These are phyloP conservation scores for Neelides sp. DNA, from an alignment of 1,140 invertebrate species.

Conservation along the genomic window DNA sequence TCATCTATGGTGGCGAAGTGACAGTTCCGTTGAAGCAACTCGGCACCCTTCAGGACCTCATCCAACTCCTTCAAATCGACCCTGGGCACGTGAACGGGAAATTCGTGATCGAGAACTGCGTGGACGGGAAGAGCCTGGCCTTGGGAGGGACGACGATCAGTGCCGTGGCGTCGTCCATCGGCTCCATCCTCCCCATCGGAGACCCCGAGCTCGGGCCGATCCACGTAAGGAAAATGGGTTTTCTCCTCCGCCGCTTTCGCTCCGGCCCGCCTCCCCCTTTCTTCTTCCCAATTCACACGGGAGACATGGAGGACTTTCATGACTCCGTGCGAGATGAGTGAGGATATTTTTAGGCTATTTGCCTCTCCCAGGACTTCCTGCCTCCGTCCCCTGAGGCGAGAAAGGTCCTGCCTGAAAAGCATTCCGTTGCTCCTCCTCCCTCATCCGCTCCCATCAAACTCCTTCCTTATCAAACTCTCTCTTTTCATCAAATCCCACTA, in stretches of 20 bases:
- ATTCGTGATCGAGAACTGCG: constrained; percentile 30
- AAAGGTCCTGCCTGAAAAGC: no score
- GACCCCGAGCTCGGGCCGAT: background rate
- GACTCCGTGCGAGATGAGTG: no score
- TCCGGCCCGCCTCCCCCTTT: background rate
- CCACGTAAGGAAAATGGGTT: no score
- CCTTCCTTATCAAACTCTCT: constrained; percentile 12
- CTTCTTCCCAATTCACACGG: background rate
- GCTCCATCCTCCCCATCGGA: constrained; percentile 5
- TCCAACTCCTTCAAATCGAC: constrained; percentile 30
- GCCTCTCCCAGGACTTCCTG: no score
- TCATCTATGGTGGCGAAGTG: constrained; percentile 32
- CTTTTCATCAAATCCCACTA: no score
- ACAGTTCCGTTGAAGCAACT: constrained; percentile 31
- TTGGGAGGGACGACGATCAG: constrained; percentile 9
- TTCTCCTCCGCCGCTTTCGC: no score
- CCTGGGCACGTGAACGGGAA: constrained; percentile 30
- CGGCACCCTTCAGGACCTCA: constrained; percentile 30
- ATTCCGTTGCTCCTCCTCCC: no score
- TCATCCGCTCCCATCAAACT: background rate
- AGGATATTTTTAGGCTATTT: no score
- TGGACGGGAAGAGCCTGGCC: constrained; percentile 19
- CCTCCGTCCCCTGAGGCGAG: no score
- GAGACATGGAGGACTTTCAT: no score
- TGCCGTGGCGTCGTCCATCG: constrained; percentile 18